Base-by-base conservation (phyloP, 2,888 invertebrate genomes). In the Thysanoteuthis rhombus region DNA sequence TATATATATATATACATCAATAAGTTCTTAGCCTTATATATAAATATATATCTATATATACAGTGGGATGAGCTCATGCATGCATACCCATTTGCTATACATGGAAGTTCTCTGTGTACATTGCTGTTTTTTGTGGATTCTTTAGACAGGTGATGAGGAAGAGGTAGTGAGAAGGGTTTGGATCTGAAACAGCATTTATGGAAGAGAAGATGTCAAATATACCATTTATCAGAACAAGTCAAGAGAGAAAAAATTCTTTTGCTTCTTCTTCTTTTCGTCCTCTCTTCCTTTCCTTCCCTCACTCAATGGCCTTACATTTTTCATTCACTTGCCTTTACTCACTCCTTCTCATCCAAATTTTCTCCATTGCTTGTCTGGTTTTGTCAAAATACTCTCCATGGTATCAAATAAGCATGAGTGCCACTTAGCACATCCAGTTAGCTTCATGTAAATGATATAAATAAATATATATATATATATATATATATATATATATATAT, bases 221-320 rank as follows among this genome's bases (percentile, higher is more conserved):
- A 92, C 90, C 39, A 89, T 93, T 40, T 93, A 42, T 42, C 32
- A 38, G 45, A 93, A n/a, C 36, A 45, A 89, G n/a, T 36, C 75
- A 75, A 75, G 75, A 75, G 75, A 75, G 36, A 75, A 75, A 36
- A 52, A n/a, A n/a, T 75, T 75, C n/a, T 12, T n/a, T n/a, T 10
- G 36, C 75, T 36, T 75, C n/a, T 75, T 75, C n/a, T 75, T 75
- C 22, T 75, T 36, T 12, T n/a, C 4, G n/a, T 12, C 16, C n/a
- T 75, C 75, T 36, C n/a, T n/a, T 58, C 32, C 58, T 58, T 58
- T 32, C 32, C 28, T 6, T 32, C 8, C 25, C n/a, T n/a, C n/a
- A n/a, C n/a, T n/a, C n/a, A 58, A 4, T 22, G 22, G 6, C 5
- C 52, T 58, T 6, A 58, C 8, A 0, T 58, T 58, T 12, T 58